phyloP scores from a whole-genome alignment of 2,888 invertebrate genomes.

The Pristionchus japonicus region DNA sequence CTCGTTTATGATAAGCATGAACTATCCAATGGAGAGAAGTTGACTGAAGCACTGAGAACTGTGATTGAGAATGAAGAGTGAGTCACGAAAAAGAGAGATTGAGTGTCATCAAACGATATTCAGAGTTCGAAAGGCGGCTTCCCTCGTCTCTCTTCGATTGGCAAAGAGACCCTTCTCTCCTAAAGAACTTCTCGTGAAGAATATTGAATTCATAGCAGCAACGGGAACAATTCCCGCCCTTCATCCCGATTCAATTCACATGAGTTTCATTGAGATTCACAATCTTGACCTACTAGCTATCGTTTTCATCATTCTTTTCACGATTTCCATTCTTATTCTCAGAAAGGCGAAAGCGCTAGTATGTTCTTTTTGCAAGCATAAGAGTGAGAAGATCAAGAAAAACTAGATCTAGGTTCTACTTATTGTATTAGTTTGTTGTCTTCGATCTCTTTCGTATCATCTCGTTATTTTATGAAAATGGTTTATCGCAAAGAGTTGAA shows the following conservation, averaged over 20 bases:
- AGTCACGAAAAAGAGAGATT: not conserved
- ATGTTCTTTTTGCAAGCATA: not conserved
- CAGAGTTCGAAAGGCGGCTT: constrained; percentile 3
- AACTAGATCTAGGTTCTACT: not conserved
- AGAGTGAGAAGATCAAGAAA: not conserved
- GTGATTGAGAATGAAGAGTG: constrained; percentile 3
- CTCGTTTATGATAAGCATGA: not conserved
- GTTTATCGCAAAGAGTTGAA: no score
- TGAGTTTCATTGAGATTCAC: constrained; percentile 4
- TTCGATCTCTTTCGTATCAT: no score
- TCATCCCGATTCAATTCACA: not conserved
- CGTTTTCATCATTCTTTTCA: not conserved
- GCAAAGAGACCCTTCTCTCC: constrained; percentile 30
- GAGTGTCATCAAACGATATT: not conserved
- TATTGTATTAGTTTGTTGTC: not conserved
- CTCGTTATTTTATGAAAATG: no score
- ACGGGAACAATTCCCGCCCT: constrained; percentile 3
- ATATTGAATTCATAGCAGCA: constrained; percentile 39
- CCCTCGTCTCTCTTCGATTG: not conserved
- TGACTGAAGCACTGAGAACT: not conserved
- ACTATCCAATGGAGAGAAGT: not conserved
- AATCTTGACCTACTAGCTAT: constrained; percentile 22
- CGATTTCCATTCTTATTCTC: not conserved
- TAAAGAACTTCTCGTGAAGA: constrained; percentile 16
- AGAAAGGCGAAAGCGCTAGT: not conserved